phyloP scores from a whole-genome alignment of 2,888 invertebrate species.

The Antheraea yamamai region DNA sequence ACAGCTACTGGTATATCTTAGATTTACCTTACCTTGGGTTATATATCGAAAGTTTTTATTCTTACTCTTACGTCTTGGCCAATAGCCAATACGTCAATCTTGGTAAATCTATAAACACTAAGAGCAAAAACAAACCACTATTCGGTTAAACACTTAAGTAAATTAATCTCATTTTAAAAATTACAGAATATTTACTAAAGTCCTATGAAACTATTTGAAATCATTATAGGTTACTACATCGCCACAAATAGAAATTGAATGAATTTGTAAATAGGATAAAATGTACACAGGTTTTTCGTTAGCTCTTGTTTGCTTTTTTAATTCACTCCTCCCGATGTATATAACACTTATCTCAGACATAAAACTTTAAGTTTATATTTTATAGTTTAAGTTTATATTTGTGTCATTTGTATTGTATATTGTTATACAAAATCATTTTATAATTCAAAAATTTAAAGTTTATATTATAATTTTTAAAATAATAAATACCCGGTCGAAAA shows the following conservation, averaged over 20 bases:
- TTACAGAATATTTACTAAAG: background rate
- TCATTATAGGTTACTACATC: background rate
- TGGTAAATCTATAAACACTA: constrained; percentile 18
- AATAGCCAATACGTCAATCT: constrained; percentile 46
- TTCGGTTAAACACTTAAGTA: constrained; percentile 15
- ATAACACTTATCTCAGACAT: background rate
- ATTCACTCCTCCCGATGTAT: background rate
- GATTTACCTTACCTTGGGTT: background rate
- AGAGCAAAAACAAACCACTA: constrained; percentile 16
- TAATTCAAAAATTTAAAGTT: background rate
- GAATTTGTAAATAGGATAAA: background rate
- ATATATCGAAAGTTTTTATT: constrained; percentile 26
- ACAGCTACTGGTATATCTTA: background rate
- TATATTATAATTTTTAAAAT: background rate
- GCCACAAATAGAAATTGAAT: background rate
- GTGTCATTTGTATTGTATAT: background rate
- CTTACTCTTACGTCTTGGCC: constrained; percentile 43
- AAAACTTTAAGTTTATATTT: background rate
- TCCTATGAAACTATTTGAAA: background rate
- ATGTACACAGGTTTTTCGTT: background rate
- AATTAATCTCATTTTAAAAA: constrained; percentile 23
- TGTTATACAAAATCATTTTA: background rate
- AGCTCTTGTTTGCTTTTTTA: background rate
- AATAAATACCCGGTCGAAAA: constrained; percentile 67
- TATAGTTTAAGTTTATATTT: no score